Evolutionary conservation across 2,797 vertebrate genomes (phyloP).

Genomic region (Gorsachius magnificus): DNA sequence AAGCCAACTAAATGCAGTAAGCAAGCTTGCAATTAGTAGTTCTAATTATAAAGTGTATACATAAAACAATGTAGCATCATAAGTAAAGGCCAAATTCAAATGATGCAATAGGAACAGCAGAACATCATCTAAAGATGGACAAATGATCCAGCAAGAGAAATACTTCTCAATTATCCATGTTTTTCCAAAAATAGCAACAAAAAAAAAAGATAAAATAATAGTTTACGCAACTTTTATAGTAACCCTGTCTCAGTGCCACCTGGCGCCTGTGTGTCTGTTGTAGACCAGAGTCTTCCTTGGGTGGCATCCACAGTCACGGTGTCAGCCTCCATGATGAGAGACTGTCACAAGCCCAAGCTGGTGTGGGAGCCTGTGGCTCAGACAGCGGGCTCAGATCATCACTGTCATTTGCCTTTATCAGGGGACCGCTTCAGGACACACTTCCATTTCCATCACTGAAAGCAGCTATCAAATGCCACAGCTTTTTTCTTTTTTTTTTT

Average conservation of each 20-base stretch:
- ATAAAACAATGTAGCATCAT: slow-evolving; percentile 16
- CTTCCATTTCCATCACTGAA: neutral
- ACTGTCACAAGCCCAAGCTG: neutral
- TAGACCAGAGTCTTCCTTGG: neutral
- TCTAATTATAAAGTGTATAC: slow-evolving; percentile 48
- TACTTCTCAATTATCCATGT: neutral
- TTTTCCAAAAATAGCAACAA: neutral
- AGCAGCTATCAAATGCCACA: neutral
- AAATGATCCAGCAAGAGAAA: neutral
- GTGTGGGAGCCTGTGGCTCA: neutral
- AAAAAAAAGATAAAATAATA: neutral
- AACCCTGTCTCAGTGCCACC: neutral
- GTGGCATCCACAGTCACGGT: fast-evolving
- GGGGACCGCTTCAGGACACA: neutral
- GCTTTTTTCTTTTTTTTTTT: too few species aligned
- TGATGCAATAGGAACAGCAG: slow-evolving; percentile 11
- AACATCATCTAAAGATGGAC: neutral
- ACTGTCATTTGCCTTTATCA: neutral
- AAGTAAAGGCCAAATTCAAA: slow-evolving; percentile 37
- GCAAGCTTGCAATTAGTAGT: slow-evolving; percentile 50
- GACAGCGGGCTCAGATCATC: neutral
- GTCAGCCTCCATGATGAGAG: neutral
- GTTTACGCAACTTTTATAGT: neutral
- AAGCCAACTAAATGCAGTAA: slow-evolving; percentile 19
- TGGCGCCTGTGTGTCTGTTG: neutral